phyloP scores from a whole-genome alignment of 2,888 invertebrate species.

The Aquatica leii region DNA sequence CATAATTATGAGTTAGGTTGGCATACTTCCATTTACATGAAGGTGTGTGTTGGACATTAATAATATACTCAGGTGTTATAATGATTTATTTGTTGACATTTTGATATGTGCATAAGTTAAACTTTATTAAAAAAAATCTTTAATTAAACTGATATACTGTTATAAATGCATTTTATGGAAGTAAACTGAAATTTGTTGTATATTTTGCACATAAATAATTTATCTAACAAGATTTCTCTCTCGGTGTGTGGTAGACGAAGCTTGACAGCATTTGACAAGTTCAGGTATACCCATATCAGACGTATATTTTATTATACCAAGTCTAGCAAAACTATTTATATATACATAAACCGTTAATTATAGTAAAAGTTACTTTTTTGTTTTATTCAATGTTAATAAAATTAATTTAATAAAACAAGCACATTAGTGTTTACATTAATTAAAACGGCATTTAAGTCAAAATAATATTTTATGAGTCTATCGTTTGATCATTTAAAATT shows the following conservation, averaged over 20 bases:
- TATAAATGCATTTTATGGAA: slow-evolving; percentile 16
- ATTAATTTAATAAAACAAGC: too few relatives aligned
- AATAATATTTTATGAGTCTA: too few relatives aligned
- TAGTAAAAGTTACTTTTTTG: too few relatives aligned
- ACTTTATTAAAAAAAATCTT: slow-evolving; percentile 23
- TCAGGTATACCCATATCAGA: too few relatives aligned
- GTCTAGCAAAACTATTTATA: too few relatives aligned
- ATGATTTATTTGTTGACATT: slow-evolving; percentile 45
- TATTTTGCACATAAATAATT: slow-evolving; percentile 19
- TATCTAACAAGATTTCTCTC: slow-evolving; percentile 21
- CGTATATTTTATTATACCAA: too few relatives aligned
- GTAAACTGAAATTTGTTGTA: slow-evolving; percentile 8
- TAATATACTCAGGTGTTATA: slow-evolving; percentile 49
- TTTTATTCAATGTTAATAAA: too few relatives aligned
- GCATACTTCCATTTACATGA: slow-evolving; percentile 47
- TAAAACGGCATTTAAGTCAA: too few relatives aligned
- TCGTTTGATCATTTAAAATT: too few relatives aligned
- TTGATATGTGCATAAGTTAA: slow-evolving; percentile 30
- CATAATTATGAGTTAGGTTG: slow-evolving; percentile 49
- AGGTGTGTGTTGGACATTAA: slow-evolving; percentile 45
- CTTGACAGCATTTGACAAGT: not conserved
- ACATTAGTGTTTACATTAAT: too few relatives aligned
- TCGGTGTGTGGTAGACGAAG: slow-evolving; percentile 16
- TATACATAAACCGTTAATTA: too few relatives aligned
- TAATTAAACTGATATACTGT: slow-evolving; percentile 37